Evolutionary conservation across 2,888 invertebrate species (phyloP), one percentile per base, ranked within the genome.

Genomic region (Lochmaea capreae): DNA sequence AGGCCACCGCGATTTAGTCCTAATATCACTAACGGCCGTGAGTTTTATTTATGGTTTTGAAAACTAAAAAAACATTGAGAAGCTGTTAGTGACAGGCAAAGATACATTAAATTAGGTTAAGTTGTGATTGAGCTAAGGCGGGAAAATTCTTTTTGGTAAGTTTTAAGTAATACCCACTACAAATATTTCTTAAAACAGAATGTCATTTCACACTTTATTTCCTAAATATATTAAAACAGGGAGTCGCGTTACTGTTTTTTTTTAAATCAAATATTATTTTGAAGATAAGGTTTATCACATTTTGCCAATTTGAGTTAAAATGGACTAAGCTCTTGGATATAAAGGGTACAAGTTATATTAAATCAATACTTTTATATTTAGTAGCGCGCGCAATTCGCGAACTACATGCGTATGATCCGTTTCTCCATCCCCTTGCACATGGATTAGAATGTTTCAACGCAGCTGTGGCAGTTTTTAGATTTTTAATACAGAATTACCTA

Each of bases 1-100:
- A 65, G 52, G 49, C 67, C 65, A 63, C 61, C 52, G 43, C 33
- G 72, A 39, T 67, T 67, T 71, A 65, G 75, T 73, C 61, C 26
- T 54, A 54, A 49, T 72, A 46, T 68, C 42, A 61, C 69, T 22
- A 52, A 69, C 63, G 22, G 46, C 59, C 11, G 54, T 46, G 18
- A 57, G n/a, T 39, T 6, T n/a, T 58, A 70, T 54, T 70, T 63
- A 57, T n/a, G 39, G 22, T 26, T 46, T 43, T 67, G 26, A 67
- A 39, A 66, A 52, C 11, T 33, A 9, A n/a, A 16, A 26, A 16
- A 67, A 49, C 16, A 66, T 52, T 22, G 8, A 33, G 39, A 14
- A 9, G 43, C 16, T 49, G 59, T 52, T 42, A 42, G 62, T 62
- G 43, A 62, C 43, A 62, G 62, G n/a, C 43, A n/a, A 59, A 22